phyloP scores from a whole-genome alignment of 2,888 invertebrate species.

The Drosophila atroscutellata region DNA sequence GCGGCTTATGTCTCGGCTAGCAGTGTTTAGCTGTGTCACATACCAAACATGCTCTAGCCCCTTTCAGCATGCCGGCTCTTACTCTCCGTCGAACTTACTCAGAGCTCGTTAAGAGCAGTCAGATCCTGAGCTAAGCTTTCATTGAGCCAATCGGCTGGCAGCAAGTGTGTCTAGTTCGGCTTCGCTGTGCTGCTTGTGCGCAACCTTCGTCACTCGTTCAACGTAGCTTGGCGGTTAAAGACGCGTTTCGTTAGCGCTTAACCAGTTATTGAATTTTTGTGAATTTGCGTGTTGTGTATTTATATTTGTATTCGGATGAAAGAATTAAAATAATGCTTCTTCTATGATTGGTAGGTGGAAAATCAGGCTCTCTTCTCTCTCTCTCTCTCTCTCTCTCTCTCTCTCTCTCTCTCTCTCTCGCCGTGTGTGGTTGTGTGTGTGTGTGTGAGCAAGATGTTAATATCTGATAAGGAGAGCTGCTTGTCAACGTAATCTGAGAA shows the following conservation, averaged over 20 bases:
- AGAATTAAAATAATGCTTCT: constrained; percentile 26
- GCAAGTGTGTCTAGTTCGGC: constrained; percentile 48
- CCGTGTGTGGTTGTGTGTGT: constrained; percentile 5
- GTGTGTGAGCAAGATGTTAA: constrained; percentile 35
- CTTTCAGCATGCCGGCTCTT: constrained; percentile 8
- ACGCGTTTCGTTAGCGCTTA: constrained; percentile 45
- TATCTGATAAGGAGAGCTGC: constrained; percentile 41
- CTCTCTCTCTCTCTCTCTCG: background rate
- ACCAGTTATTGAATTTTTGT: background rate
- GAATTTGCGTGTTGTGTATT: constrained; percentile 12
- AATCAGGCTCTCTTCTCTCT: constrained; percentile 24
- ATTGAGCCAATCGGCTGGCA: constrained; percentile 42
- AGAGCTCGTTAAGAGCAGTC: background rate
- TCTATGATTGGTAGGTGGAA: constrained; percentile 64
- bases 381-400: constrained; percentile 2
- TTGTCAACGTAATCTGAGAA: constrained; percentile 67
- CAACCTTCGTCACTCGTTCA: constrained; percentile 46
- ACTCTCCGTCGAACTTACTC: background rate
- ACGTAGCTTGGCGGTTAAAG: constrained; percentile 48
- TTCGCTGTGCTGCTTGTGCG: constrained; percentile 21
- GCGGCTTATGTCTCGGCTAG: constrained; percentile 31
- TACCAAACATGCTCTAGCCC: constrained; percentile 10
- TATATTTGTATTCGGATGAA: constrained; percentile 3
- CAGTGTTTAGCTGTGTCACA: constrained; percentile 23
- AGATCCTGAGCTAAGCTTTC: constrained; percentile 37